These are phyloP conservation scores for Lasioglossum vierecki DNA, from an alignment of 2,888 invertebrate genomes.

Conservation along the genomic window DNA sequence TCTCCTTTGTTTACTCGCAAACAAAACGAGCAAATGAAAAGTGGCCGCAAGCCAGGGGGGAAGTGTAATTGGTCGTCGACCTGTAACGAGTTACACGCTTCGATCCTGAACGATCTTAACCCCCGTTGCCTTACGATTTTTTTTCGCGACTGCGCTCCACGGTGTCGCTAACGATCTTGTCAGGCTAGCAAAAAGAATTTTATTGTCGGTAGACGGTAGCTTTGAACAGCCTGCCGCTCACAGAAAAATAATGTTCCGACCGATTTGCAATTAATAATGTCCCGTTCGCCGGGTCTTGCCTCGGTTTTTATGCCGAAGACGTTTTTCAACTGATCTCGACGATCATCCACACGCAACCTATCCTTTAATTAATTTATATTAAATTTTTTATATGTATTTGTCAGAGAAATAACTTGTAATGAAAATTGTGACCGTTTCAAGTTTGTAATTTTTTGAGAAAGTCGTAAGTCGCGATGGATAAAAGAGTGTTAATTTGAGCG, in stretches of 20 bases:
- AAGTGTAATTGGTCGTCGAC: constrained; percentile 30
- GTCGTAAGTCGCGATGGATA: not conserved
- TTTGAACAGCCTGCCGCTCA: not conserved
- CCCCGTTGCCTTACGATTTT: constrained; percentile 7
- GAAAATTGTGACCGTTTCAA: too few relatives aligned
- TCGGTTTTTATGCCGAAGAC: not conserved
- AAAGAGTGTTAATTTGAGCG: not conserved
- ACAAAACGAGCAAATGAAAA: constrained; percentile 30
- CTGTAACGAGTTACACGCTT: constrained; percentile 20
- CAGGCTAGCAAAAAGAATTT: not conserved
- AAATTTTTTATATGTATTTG: too few relatives aligned
- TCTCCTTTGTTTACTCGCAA: constrained; percentile 49
- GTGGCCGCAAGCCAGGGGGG: constrained; percentile 12
- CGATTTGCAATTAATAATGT: not conserved
- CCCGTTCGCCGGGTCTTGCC: not conserved
- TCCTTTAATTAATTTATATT: not conserved
- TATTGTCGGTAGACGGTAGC: not conserved
- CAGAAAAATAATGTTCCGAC: not conserved
- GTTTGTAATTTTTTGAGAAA: not conserved
- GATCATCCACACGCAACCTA: not conserved
- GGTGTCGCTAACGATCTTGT: not conserved
- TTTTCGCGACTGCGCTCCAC: not conserved
- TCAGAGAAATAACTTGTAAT: too few relatives aligned
- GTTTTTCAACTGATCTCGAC: not conserved
- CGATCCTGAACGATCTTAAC: constrained; percentile 12